These are phyloP conservation scores for Orthosia gothica DNA, from an alignment of 2,888 invertebrate species.

Conservation along the genomic window DNA sequence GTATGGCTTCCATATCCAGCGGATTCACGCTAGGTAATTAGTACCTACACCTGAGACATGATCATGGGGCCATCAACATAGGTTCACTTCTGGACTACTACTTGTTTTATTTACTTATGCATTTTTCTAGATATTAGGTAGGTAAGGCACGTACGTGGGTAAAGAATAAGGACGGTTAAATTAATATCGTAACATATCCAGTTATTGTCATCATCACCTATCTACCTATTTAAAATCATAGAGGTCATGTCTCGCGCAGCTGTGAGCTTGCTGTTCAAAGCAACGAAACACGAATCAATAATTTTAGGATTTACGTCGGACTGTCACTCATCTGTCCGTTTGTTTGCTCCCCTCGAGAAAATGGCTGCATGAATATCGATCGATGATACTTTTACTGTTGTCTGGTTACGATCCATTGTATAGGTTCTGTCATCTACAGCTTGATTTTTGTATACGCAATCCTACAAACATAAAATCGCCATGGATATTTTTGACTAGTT, in stretches of 20 bases:
- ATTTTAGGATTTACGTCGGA: conserved; percentile 18
- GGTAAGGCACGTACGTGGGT: neutral
- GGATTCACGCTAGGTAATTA: too few relatives aligned
- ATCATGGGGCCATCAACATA: too few relatives aligned
- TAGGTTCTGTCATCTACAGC: conserved; percentile 4
- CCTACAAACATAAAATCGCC: neutral
- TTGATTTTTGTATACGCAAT: conserved; percentile 13
- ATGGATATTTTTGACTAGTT: neutral
- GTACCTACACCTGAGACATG: too few relatives aligned
- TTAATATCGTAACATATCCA: conserved; percentile 3
- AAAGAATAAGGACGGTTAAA: conserved; percentile 7
- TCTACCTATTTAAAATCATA: conserved; percentile 39
- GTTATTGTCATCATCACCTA: conserved; percentile 31
- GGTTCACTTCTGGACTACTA: too few relatives aligned
- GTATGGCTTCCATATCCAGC: too few relatives aligned
- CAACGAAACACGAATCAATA: conserved; percentile 34
- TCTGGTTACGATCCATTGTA: conserved; percentile 15
- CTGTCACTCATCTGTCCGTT: conserved; percentile 41
- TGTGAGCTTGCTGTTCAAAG: conserved; percentile 6
- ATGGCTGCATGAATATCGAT: conserved; percentile 5
- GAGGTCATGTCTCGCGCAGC: conserved; percentile 11
- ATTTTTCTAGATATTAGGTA: too few relatives aligned
- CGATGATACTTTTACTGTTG: conserved; percentile 25
- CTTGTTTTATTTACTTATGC: too few relatives aligned
- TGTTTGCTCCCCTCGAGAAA: conserved; percentile 31